A percentile compares a stretch with the other conserved stretches of the same genome.
Conservation (phyloP, 2,113 vertebrate genomes). For the Alectura lathami region DNA sequence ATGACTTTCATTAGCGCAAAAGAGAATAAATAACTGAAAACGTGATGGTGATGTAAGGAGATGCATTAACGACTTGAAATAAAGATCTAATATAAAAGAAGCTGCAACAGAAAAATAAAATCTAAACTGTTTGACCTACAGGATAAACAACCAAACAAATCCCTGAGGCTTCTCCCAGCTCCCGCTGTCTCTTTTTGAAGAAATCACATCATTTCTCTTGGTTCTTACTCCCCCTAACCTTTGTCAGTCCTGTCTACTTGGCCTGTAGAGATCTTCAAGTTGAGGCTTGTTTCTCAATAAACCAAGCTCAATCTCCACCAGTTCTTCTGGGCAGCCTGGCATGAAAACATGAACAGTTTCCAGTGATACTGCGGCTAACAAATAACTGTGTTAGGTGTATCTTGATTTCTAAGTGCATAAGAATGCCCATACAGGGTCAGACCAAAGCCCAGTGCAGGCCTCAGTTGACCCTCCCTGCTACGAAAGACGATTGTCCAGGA, state of each 20-base stretch:
- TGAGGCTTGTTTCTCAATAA: background rate
- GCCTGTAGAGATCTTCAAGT: background rate
- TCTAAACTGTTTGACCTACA: background rate
- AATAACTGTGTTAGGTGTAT: background rate
- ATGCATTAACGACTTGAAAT: background rate
- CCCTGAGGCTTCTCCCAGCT: background rate
- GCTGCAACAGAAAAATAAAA: background rate
- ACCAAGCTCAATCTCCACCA: background rate
- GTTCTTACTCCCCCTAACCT: background rate
- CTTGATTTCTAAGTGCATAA: background rate
- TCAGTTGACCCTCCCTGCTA: background rate
- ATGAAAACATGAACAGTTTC: fast-evolving
- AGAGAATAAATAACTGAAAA: background rate
- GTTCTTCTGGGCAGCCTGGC: background rate
- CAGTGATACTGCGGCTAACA: too few relatives aligned
- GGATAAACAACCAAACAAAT: background rate
- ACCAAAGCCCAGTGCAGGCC: background rate
- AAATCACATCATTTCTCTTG: background rate
- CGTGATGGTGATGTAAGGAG: background rate
- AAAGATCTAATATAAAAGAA: background rate
- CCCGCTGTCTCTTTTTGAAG: background rate
- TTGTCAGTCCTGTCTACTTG: background rate
- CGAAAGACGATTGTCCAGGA: background rate
- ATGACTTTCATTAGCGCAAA: background rate
- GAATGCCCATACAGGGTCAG: background rate